Evolutionary conservation across 2,888 invertebrate genomes (phyloP), one percentile per base, ranked within the genome.

Genomic region (Mimachlamys varia): DNA sequence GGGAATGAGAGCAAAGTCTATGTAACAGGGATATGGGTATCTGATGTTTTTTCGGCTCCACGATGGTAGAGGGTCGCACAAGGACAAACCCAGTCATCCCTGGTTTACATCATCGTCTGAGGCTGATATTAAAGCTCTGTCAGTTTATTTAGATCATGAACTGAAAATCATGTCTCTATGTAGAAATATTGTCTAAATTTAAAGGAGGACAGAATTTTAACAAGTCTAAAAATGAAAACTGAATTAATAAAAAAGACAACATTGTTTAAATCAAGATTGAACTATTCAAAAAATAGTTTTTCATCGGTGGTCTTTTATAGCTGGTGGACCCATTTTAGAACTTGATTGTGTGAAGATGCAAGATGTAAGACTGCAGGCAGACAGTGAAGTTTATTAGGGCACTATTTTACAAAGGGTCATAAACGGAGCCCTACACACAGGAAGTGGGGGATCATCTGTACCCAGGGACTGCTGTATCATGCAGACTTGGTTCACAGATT

Each of bases 11-110:
- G 76, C 27, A 7, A 76, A 76, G 76, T 33, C 76, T 76, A 33
- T 76, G 76, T 76, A 76, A 76, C 76, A 7, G 33, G 76, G 27
- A 76, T 76, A 76, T 76, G 33, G 76, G 76, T 76, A 76, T 76
- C 76, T 76, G 33, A 76, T 76, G 76, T 76, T 76, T 76, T 76
- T 76, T 76, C 76, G 76, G 76, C 76, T 76, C 76, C 76, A 76
- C 5, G 76, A 33, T 76, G 33, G 33, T 76, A 76, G 76, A 76
- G 33, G 76, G 76, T 76, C 76, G 33, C 27, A 33, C 76, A 76
- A 76, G 76, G 76, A 76, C 76, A 76, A 10, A 0, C 1, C 76
- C 12, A 76, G 76, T 76, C 76, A 76, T 76, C 76, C 22, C 76
- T 76, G 76, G 76, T 27, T 15, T 76, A 33, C 22, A 76, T 76